Base-by-base conservation (phyloP, 1,140 invertebrate genomes). In the Pantala flavescens region DNA sequence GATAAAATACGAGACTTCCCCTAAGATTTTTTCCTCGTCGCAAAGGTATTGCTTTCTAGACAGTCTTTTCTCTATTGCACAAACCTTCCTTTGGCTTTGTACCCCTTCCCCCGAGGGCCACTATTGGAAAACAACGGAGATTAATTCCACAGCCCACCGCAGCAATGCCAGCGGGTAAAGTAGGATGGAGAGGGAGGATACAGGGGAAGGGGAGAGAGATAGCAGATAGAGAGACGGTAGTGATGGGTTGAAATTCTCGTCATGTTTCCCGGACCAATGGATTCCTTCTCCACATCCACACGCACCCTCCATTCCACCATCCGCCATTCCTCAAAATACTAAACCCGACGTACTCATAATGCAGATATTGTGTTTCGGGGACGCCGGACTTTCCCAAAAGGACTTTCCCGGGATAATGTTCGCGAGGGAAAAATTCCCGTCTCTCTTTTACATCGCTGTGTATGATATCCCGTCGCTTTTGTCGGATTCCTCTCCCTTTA, bases 71-170 rank as follows among this genome's bases (percentile, higher is more conserved):
- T 36, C 28, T 36, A 36, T 9, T 36, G 9, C 28, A 36, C 28
- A 36, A 36, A 36, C 28, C 28, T 36, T 36, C 28, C 28, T 36
- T 36, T 36, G 28, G 28, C 49, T 63, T 63, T 21, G 14, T 19
- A 14, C 49, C 49, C 49, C 49, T 63, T 12, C 49, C 49, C 49
- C 49, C 12, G n/a, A 19, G 49, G 49, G 49, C 49, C 49, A 63
- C 16, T 63, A 63, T 63, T 63, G 49, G 49, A 63, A 63, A 63
- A 63, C 49, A 63, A 63, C 49, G 49, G 49, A 63, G 49, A 63
- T 63, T 63, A 63, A 63, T 63, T 36, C 49, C 49, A 21, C 3
- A 3, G 49, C 49, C 49, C 49, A 63, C 49, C 49, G 49, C 49
- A 63, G 12, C 49, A 63, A 63, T 63, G 49, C 49, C 49, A 63